These are phyloP conservation scores for Toxotes lorentzi DNA, from an alignment of 2,797 vertebrate species.

Conservation along the genomic window DNA sequence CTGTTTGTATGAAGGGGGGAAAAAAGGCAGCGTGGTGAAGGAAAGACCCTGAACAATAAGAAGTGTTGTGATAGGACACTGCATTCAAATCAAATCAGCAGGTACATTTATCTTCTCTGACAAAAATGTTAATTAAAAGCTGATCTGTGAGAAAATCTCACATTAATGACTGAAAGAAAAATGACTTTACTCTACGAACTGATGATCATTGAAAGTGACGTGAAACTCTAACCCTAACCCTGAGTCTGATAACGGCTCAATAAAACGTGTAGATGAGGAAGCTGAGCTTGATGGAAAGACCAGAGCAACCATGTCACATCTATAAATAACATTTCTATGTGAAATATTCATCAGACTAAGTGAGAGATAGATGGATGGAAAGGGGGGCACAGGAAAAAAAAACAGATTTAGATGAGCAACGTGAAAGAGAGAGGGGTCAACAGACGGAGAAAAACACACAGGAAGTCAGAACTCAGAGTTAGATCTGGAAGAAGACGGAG, in stretches of 20 bases:
- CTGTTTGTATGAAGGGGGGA: not conserved
- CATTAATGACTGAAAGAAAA: conserved; percentile 10
- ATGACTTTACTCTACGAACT: not conserved
- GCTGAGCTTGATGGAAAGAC: conserved; percentile 50
- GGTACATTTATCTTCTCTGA: not conserved
- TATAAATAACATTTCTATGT: conserved; percentile 69
- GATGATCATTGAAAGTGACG: conserved; percentile 46
- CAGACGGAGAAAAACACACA: conserved; percentile 15
- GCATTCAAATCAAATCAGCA: not conserved
- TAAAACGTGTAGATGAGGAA: conserved; percentile 44
- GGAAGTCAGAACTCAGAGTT: not conserved
- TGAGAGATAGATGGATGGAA: conserved; percentile 36
- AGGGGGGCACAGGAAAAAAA: not conserved
- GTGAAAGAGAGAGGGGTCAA: not conserved
- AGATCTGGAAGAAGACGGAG: not conserved
- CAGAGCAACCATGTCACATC: conserved; percentile 36
- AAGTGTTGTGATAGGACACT: not conserved
- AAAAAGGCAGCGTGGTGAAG: not conserved
- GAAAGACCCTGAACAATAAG: not conserved
- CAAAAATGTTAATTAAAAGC: conserved; percentile 10
- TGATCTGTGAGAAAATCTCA: not conserved
- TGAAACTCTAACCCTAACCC: conserved; percentile 47
- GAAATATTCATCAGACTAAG: conserved; percentile 76
- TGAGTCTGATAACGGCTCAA: conserved; percentile 42
- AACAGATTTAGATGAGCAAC: conserved; percentile 11